Percentiles rank a stretch among this genome's conserved stretches.
phyloP scores from a whole-genome alignment of 1,140 invertebrate species.

The Gonatopus flavifemur region DNA sequence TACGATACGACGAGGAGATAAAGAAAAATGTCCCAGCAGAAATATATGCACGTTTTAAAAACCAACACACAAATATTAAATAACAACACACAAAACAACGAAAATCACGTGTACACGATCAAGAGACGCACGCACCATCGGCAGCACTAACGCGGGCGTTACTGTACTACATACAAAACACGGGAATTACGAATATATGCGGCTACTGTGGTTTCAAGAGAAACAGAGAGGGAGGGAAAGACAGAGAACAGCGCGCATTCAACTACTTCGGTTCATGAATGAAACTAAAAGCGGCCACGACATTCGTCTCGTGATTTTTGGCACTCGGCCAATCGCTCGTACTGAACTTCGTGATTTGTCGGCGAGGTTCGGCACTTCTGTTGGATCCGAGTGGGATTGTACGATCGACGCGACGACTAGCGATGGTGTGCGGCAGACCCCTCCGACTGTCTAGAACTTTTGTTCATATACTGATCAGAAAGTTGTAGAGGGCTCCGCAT shows the following conservation, averaged over 20 bases:
- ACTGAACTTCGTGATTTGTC: slow-evolving; percentile 15
- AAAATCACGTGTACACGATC: slow-evolving; percentile 38
- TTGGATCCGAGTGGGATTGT: no score
- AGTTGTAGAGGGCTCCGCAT: no score
- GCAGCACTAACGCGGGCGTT: slow-evolving; percentile 43
- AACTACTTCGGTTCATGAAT: slow-evolving; percentile 55
- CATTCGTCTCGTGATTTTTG: slow-evolving; percentile 32
- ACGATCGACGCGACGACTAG: no score
- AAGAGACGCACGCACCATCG: slow-evolving; percentile 43
- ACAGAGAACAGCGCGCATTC: slow-evolving; percentile 10
- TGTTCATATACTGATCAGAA: no score
- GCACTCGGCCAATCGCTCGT: slow-evolving; percentile 24
- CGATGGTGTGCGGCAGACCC: no score
- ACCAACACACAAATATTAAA: slow-evolving; percentile 40
- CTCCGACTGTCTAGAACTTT: no score
- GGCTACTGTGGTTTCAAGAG: slow-evolving; percentile 28
- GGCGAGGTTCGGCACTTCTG: neutral
- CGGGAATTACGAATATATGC: slow-evolving; percentile 52
- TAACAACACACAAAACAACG: slow-evolving; percentile 34
- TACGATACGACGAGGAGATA: no score
- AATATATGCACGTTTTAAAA: no score
- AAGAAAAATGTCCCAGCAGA: no score
- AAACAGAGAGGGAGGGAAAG: neutral
- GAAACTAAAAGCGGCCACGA: slow-evolving; percentile 48
- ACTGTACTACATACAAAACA: slow-evolving; percentile 45